Percentiles rank a stretch among this genome's conserved stretches.
These are phyloP conservation scores for Drosophila meridionalis DNA, from an alignment of 2,888 invertebrate species.

Conservation along the genomic window DNA sequence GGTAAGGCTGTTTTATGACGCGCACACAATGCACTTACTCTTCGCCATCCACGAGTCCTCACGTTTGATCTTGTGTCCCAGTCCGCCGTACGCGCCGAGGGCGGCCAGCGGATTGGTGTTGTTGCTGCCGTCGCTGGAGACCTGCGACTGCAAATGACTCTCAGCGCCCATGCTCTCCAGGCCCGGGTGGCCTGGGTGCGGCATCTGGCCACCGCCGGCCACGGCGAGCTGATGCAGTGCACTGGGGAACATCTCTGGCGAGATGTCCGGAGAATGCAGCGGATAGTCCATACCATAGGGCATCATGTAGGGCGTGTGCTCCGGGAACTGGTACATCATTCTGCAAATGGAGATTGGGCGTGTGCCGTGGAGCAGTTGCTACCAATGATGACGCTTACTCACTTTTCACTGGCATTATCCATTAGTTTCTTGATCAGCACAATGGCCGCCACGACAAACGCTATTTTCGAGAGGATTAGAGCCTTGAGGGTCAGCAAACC, in stretches of 20 bases:
- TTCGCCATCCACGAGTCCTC: constrained; percentile 84
- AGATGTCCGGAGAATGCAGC: constrained; percentile 78
- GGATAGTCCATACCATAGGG: constrained; percentile 85
- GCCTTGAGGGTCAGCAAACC: constrained; percentile 89
- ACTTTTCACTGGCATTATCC: constrained; percentile 86
- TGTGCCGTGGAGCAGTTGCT: not conserved
- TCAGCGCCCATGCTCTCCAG: constrained; percentile 80
- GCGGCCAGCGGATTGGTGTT: constrained; percentile 82
- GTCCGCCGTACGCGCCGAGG: constrained; percentile 75
- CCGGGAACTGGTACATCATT: constrained; percentile 84
- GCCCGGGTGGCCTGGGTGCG: constrained; percentile 66
- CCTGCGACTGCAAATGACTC: constrained; percentile 82
- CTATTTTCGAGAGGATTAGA: constrained; percentile 89
- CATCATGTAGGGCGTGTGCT: constrained; percentile 84
- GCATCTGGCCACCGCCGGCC: constrained; percentile 68
- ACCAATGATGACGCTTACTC: constrained; percentile 29
- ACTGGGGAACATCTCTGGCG: constrained; percentile 82
- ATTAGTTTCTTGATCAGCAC: constrained; percentile 88
- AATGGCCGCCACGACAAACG: constrained; percentile 88
- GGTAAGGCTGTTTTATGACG: constrained; percentile 45
- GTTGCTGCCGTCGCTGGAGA: constrained; percentile 81
- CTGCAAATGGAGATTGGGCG: constrained; percentile 52
- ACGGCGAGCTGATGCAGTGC: constrained; percentile 81
- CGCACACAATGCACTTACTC: constrained; percentile 66
- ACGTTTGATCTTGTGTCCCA: constrained; percentile 84